Conservation (phyloP, 1,140 invertebrate genomes). For the Calosoma granatense region DNA sequence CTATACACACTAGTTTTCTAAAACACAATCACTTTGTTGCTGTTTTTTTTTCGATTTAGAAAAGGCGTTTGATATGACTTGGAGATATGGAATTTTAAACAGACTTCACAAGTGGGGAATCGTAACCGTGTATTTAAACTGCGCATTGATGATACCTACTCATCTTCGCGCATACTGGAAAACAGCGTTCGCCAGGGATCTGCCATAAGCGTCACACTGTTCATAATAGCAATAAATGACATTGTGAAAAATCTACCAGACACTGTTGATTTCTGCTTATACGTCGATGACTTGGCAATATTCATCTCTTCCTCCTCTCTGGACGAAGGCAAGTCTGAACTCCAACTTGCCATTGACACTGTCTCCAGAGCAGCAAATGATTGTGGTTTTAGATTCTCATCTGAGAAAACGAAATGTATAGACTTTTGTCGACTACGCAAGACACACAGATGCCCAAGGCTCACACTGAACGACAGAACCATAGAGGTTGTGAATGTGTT, state of each 20-base stretch:
- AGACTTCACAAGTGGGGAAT: not conserved
- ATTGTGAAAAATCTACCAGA: not conserved
- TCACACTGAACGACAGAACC: not conserved
- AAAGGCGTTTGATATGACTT: constrained; percentile 4
- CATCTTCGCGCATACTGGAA: not conserved
- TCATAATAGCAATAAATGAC: not conserved
- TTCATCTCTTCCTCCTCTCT: not conserved
- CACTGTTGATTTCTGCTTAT: not conserved
- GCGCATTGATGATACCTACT: not conserved
- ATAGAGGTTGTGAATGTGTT: not conserved
- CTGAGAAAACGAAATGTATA: not conserved
- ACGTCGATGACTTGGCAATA: not conserved
- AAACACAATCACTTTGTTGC: not conserved
- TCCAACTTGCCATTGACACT: not conserved
- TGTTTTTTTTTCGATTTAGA: not conserved
- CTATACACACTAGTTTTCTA: not conserved
- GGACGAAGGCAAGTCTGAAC: not conserved
- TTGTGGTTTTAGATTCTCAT: not conserved
- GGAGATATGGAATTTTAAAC: not conserved
- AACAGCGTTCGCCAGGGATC: not conserved
- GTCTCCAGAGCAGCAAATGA: not conserved
- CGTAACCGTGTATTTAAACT: not conserved
- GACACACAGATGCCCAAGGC: not conserved
- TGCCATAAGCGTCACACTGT: not conserved
- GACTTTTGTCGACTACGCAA: not conserved